Conservation (phyloP, 2,113 vertebrate genomes). For the Syrrhaptes paradoxus region DNA sequence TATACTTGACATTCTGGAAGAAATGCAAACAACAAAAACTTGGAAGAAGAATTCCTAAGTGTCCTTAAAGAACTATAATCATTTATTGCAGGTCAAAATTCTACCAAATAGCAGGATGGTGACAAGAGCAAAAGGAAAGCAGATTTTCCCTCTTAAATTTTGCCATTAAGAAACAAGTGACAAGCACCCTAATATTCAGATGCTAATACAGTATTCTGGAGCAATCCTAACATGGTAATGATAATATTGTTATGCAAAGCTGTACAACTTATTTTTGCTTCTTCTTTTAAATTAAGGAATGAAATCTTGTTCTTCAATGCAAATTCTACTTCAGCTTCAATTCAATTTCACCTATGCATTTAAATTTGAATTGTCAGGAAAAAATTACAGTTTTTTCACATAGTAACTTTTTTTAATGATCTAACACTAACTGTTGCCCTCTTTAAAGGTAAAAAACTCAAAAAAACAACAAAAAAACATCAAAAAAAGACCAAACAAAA, state of each 20-base stretch:
- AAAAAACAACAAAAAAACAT: too few relatives aligned
- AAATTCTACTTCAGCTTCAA: not conserved
- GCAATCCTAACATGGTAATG: not conserved
- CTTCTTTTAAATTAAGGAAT: not conserved
- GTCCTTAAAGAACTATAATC: not conserved
- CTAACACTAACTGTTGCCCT: not conserved
- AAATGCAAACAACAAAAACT: constrained; percentile 47
- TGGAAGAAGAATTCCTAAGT: constrained; percentile 27
- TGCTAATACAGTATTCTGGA: not conserved
- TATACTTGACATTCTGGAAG: constrained; percentile 39
- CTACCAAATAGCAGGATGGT: not conserved
- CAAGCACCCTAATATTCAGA: not conserved
- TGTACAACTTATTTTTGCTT: not conserved
- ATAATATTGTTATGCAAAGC: not conserved
- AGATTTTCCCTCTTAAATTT: not conserved
- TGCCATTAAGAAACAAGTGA: not conserved
- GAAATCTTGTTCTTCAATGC: not conserved
- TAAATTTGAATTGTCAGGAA: not conserved
- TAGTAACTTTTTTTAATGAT: not conserved
- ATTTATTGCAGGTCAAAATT: not conserved
- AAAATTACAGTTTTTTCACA: not conserved
- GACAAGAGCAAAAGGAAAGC: not conserved
- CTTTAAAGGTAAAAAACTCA: not conserved
- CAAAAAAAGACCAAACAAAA: not conserved
- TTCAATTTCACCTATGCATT: not conserved